Evolutionary conservation across 1,140 invertebrate genomes (phyloP), one percentile per base, ranked within the genome.

Genomic region (Bombus confusus): DNA sequence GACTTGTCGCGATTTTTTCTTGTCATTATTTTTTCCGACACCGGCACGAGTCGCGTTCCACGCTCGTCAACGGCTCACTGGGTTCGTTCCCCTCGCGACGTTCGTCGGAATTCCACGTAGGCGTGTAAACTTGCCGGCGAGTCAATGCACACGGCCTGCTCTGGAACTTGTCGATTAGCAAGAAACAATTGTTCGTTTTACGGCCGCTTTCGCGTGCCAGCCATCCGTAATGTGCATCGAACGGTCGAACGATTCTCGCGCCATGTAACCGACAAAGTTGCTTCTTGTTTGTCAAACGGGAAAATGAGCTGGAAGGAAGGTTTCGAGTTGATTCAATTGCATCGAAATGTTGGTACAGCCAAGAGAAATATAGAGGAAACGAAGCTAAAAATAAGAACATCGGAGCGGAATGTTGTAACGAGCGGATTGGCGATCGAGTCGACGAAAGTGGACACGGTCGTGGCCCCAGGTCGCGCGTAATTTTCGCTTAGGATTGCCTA

Each of bases 401-500:
- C 1, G 43, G 28, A 43, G 28, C 28, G 10, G 37, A 43, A 18
- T 34, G 37, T 52, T 37, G 31, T 47, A 52, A 81, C 71, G 43
- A 69, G 43, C 10, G n/a, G 37, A 41, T 22, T 43, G 64, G 28
- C 28, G 1, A 83, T 52, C 37, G 22, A 43, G 47, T 64, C 18
- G 88, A n/a, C 41, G 59, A 73, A 31, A 57, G 18, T n/a, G 71
- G 22, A 41, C 43, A 28, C 39, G 25, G 41, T 25, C 22, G 52
- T 39, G 39, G 71, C 64, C 71, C n/a, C 37, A 12, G 69, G 81
- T 41, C 31, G 37, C 62, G 25, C 57, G 77, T 85, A 79, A 91
- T 91, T 89, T 69, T 80, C 85, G 78, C 76, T 52, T 66, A 72
- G 43, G 85, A 93, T 93, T 93, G 91, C 85, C 91, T 91, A 93